Evolutionary conservation across 2,113 vertebrate genomes (phyloP), one percentile per base, ranked within the genome.

Genomic region (Leptodactylus fuscus): DNA sequence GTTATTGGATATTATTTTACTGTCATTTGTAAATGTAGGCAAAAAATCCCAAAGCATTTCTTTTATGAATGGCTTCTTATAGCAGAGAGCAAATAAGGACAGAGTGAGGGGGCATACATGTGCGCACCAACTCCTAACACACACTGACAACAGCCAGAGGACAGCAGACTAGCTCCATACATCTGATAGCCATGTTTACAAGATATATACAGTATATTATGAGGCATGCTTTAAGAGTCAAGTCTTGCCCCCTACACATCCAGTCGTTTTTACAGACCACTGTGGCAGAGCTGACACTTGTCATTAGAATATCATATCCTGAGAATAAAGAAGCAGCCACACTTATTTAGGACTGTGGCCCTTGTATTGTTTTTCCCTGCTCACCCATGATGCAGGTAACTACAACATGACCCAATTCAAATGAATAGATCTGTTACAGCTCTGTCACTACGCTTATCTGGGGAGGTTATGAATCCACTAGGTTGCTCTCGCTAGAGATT

Each of bases 61-160:
- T n/a, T n/a, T 48, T 29, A 75, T 75, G 71, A 51, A 79, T 60
- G 76, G 29, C 20, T 78, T 20, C 24, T 13, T 36, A 11, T 49
- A 41, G 76, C 55, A 60, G 18, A 79, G 76, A 15, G 34, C 49
- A 79, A 24, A 58, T 60, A 34, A 79, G 76, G 53, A 79, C 76
- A 24, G 5, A 36, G 34, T 3, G 51, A 38, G 53, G 36, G 51
- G 22, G 29, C 11, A 38, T 16, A 7, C 12, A 36, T 38, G 76
- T 60, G 32, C n/a, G 76, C n/a, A 38, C 34, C n/a, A 38, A 15
- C 32, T 36, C 32, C 32, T 79, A 79, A 79, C 76, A 24, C 32
- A 79, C 76, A 79, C 22, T 79, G 76, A 79, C 76, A 79, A 38
- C 36, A 24, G 76, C 76, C 51, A 79, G 51, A 79, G 51, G 76